phyloP scores from a whole-genome alignment of 2,797 vertebrate species.

The Hoplostethus atlanticus region DNA sequence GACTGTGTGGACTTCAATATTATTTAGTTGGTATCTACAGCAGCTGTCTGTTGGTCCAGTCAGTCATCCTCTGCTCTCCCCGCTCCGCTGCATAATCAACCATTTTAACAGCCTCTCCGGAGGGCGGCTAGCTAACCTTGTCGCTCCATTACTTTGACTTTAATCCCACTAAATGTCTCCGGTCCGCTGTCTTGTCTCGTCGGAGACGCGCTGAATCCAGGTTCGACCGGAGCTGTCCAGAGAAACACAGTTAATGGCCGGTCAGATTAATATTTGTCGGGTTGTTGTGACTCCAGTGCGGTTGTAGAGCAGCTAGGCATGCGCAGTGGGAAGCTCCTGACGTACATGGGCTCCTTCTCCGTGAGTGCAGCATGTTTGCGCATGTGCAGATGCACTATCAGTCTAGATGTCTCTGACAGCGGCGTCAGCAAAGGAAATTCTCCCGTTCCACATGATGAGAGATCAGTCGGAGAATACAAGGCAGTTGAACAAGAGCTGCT shows the following conservation, averaged over 20 bases:
- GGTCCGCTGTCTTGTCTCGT: not conserved
- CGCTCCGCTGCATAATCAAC: not conserved
- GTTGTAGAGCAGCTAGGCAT: conserved; percentile 43
- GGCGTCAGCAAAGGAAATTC: not conserved
- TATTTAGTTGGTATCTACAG: not conserved
- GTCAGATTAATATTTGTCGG: conserved; percentile 4
- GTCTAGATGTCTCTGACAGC: not conserved
- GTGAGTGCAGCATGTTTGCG: conserved; percentile 2
- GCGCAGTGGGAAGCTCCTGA: conserved; percentile 56
- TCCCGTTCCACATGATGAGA: not conserved
- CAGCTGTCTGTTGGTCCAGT: conserved; percentile 8
- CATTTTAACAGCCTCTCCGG: not conserved
- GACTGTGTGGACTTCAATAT: too few species aligned
- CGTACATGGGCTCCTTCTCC: conserved; percentile 36
- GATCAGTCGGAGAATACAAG: not conserved
- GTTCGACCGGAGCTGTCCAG: not conserved
- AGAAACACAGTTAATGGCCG: conserved; percentile 1
- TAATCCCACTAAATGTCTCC: too few species aligned
- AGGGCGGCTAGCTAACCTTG: too few species aligned
- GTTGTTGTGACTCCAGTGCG: conserved; percentile 65
- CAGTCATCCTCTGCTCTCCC: conserved; percentile 11
- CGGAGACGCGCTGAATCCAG: not conserved
- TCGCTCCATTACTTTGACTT: not conserved
- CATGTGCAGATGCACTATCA: not conserved
- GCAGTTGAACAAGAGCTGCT: too few species aligned